Conservation (phyloP, 1,140 invertebrate species). For the Drosophila sp. region DNA sequence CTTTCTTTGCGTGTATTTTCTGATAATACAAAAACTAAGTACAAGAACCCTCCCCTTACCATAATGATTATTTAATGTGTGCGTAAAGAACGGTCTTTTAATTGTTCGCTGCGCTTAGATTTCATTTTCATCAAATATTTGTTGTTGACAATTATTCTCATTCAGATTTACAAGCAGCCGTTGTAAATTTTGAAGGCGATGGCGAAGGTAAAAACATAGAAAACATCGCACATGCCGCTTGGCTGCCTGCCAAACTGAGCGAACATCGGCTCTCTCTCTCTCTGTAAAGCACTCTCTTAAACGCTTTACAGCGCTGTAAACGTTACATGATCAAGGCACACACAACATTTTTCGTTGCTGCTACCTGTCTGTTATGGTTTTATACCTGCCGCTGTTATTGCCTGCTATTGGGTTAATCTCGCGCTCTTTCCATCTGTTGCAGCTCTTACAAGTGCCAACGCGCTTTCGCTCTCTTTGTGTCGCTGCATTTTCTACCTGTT, state of each 20-base stretch:
- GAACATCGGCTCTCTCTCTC: slow-evolving; percentile 12
- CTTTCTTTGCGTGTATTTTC: slow-evolving; percentile 45
- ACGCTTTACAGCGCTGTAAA: slow-evolving; percentile 7
- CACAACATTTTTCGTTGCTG: background rate
- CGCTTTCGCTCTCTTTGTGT: background rate
- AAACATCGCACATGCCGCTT: slow-evolving; percentile 49
- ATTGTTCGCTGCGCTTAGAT: slow-evolving; percentile 52
- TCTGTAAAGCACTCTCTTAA: slow-evolving; percentile 11
- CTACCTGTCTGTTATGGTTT: background rate
- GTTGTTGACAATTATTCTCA: slow-evolving; percentile 52
- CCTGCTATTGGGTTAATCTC: background rate
- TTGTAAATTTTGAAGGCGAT: slow-evolving; percentile 51
- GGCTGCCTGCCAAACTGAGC: slow-evolving; percentile 36
- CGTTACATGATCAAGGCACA: slow-evolving; percentile 17
- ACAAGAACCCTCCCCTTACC: slow-evolving; percentile 18
- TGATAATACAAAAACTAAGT: slow-evolving; percentile 45
- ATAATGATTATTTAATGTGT: slow-evolving; percentile 53
- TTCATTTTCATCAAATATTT: slow-evolving; percentile 63
- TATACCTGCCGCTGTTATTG: background rate
- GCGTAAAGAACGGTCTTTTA: slow-evolving; percentile 30
- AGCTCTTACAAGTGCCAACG: slow-evolving; percentile 4
- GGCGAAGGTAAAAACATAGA: slow-evolving; percentile 45
- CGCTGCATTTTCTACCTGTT: slow-evolving; percentile 48
- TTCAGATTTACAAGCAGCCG: slow-evolving; percentile 34
- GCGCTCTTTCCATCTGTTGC: slow-evolving; percentile 21